Evolutionary conservation across 2,888 invertebrate genomes (phyloP), one percentile per base, ranked within the genome.

Genomic region (Cryptocheilus praepositus): DNA sequence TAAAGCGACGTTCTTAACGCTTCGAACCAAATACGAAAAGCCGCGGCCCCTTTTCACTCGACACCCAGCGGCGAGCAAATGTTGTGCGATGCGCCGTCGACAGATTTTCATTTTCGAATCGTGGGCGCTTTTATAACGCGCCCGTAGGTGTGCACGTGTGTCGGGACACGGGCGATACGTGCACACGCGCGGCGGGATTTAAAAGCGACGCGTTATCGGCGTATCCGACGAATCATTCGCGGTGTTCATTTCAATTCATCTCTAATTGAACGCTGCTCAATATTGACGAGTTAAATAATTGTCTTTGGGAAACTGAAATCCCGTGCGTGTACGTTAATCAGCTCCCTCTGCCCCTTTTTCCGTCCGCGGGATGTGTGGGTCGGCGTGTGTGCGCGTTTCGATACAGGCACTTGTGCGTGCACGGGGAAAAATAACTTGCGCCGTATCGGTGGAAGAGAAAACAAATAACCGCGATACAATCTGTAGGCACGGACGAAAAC

Each of bases 251-350:
- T 81, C 77, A 64, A 83, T 74, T 76, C 60, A 60, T 55, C 69
- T 69, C 77, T 82, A 82, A 83, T 83, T 80, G 79, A 81, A 80
- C 71, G 70, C 71, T 75, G 73, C 69, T 81, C 77, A 73, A 79
- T 77, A 79, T 78, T 72, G 74, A 76, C 77, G 71, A 76, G 77
- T 74, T 75, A 74, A 83, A 81, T 79, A 81, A 83, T 81, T 79
- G 73, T 79, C 78, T 79, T 74, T 77, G 62, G 70, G 75, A 71
- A 79, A 74, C 65, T 69, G 70, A 71, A 60, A 53, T 68, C 59
- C 18, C 36, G 49, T 25, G 56, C 36, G 36, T 11, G 36, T 11
- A 36, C 36, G 36, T 36, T 36, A 60, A 63, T 63, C 67, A 49
- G 52, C 58, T 45, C 53, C 64, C 64, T 58, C 60, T 64, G 52